Percentiles rank a stretch among this genome's conserved stretches.
phyloP scores from a whole-genome alignment of 1,140 invertebrate genomes.

The Drosophila bipectinata region DNA sequence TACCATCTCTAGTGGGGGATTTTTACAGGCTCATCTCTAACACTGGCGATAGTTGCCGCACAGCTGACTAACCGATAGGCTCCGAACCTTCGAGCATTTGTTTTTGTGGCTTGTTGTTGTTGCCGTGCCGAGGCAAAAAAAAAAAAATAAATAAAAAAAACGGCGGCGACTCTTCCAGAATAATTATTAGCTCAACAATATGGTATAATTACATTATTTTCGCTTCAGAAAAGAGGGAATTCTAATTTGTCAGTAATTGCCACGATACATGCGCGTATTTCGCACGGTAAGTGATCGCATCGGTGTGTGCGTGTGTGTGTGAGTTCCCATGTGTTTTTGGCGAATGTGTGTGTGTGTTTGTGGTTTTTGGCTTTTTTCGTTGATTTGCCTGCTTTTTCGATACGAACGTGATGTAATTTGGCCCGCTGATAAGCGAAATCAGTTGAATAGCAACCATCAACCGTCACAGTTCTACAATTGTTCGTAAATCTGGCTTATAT shows the following conservation, averaged over 20 bases:
- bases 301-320: conserved; percentile 15
- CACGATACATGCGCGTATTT: background rate
- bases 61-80: conserved; percentile 22
- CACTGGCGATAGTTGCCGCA: conserved; percentile 8
- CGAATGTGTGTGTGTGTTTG: background rate
- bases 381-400: conserved; percentile 8
- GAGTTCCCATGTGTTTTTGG: conserved; percentile 8
- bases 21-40: background rate
- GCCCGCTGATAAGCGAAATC: conserved; percentile 35
- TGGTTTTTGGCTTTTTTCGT: background rate
- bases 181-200: conserved; percentile 14
- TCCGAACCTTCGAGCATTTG: conserved; percentile 21
- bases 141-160: background rate
- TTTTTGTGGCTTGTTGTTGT: conserved; percentile 16
- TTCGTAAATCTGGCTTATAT: background rate
- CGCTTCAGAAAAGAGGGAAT: background rate
- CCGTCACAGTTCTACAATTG: background rate
- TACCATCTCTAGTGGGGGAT: background rate
- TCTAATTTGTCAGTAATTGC: conserved; percentile 18
- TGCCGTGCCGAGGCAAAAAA: background rate
- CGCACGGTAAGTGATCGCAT: conserved; percentile 1
- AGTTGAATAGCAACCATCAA: conserved; percentile 9
- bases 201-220: conserved; percentile 10
- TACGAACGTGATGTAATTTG: conserved; percentile 61
- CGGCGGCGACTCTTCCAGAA: conserved; percentile 2